Conservation (phyloP, 2,113 vertebrate species). For the Menura novaehollandiae region DNA sequence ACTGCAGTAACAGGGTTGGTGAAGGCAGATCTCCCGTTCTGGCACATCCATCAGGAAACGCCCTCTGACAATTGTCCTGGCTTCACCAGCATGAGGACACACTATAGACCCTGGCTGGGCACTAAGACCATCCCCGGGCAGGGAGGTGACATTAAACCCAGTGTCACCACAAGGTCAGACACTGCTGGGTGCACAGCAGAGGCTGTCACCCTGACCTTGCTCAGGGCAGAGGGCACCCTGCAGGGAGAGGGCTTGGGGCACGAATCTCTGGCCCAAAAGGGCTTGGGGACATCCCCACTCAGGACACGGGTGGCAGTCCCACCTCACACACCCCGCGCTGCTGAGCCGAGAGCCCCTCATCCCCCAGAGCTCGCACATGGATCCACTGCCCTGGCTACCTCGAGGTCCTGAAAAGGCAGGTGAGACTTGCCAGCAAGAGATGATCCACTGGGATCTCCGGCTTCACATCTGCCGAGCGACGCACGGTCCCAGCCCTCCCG, state of each 20-base stretch:
- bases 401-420: neutral
- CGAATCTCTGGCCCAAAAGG: neutral
- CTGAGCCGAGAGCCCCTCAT: accelerated
- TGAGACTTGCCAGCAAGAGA: neutral
- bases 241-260: accelerated
- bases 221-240: accelerated
- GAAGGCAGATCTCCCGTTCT: accelerated
- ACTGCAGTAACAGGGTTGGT: accelerated
- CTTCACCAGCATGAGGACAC: accelerated
- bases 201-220: neutral
- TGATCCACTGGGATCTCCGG: neutral
- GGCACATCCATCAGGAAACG: neutral
- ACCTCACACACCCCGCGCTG: neutral
- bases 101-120: neutral
- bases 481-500: neutral
- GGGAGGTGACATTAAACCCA: neutral
- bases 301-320: neutral
- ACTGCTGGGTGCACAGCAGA: accelerated
- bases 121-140: neutral
- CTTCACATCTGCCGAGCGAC: neutral
- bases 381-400: neutral
- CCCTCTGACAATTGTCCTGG: accelerated
- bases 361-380: accelerated
- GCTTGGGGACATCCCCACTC: neutral
- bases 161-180: neutral